These are phyloP conservation scores for Bradynema listronoti DNA, from an alignment of 1,140 invertebrate species.

Conservation along the genomic window DNA sequence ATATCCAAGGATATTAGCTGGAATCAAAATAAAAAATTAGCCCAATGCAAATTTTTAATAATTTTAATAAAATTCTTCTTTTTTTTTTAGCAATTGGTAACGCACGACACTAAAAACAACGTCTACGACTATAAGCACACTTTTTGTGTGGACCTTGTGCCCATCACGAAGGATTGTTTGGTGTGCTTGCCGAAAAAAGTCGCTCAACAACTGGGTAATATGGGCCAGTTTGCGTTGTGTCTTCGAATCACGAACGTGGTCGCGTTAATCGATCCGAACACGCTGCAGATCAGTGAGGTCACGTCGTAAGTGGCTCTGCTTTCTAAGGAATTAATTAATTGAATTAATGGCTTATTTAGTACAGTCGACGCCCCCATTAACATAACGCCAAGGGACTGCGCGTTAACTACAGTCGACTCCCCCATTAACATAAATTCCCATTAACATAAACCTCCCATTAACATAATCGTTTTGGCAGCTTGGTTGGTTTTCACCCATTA, in stretches of 20 bases:
- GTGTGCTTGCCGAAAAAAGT: slow-evolving; percentile 82
- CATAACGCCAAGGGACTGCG: no score
- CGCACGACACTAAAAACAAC: slow-evolving; percentile 91
- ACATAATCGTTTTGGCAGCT: no score
- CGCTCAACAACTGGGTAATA: slow-evolving; percentile 80
- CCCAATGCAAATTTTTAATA: no score
- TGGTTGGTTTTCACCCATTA: no score
- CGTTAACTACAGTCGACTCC: no score
- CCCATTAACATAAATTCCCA: no score
- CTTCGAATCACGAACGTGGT: slow-evolving; percentile 78
- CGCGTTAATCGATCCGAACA: slow-evolving; percentile 84
- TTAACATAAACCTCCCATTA: no score
- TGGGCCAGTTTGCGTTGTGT: slow-evolving; percentile 81
- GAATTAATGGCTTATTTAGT: no score
- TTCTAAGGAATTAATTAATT: no score
- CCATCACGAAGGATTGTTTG: slow-evolving; percentile 87
- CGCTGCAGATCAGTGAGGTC: slow-evolving; percentile 71
- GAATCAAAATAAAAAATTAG: no score
- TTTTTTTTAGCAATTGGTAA: slow-evolving; percentile 87
- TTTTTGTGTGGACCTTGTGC: slow-evolving; percentile 84
- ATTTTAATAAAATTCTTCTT: no score
- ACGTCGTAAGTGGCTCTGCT: slow-evolving; percentile 43
- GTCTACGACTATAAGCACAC: slow-evolving; percentile 87
- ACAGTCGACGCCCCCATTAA: no score
- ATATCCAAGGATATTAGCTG: slow-evolving; percentile 63